These are phyloP conservation scores for Agrotis clavis DNA, from an alignment of 2,888 invertebrate species.

Conservation along the genomic window DNA sequence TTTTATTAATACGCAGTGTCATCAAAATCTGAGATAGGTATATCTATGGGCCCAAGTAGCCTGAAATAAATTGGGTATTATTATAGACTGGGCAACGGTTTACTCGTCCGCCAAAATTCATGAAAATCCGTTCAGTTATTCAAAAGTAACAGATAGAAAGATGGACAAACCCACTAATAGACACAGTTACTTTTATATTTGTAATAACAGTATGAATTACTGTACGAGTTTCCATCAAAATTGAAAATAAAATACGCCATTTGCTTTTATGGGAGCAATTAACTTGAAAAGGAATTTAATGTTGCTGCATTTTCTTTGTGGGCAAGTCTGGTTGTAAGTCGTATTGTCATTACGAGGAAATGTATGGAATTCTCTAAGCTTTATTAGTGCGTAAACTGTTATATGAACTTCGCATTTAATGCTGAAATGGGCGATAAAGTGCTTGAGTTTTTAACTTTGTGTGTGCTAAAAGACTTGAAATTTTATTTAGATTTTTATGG, in stretches of 20 bases:
- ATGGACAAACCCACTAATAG: neutral
- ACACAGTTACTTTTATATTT: neutral
- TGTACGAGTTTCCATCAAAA: constrained; percentile 36
- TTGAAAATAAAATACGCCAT: constrained; percentile 40
- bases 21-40: no score
- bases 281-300: constrained; percentile 36
- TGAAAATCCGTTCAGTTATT: neutral
- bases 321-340: neutral
- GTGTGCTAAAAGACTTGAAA: no score
- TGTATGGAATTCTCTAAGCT: neutral
- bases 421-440: neutral
- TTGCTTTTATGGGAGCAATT: constrained; percentile 44
- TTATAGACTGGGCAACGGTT: no score
- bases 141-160: no score
- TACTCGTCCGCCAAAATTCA: neutral
- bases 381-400: neutral
- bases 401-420: neutral
- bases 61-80: no score
- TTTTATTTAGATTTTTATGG: no score
- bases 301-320: constrained; percentile 30
- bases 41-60: no score
- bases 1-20: no score
- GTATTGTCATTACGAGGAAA: neutral
- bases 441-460: neutral
- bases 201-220: neutral